Percentiles rank a stretch among this genome's conserved stretches.
Conservation (phyloP, 2,113 vertebrate genomes). For the Recurvirostra avosetta region DNA sequence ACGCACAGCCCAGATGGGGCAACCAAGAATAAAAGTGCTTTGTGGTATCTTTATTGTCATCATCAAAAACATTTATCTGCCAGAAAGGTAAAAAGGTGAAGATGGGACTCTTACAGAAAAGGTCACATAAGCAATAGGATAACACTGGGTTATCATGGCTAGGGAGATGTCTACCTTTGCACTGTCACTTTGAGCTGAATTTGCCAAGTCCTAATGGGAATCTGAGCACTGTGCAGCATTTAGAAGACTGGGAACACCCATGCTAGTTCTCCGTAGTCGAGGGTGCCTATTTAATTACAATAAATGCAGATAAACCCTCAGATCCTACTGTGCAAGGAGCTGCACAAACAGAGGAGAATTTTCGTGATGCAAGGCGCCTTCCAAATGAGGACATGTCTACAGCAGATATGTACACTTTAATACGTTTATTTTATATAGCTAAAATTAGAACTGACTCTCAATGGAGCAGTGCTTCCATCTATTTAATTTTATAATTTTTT, state of each 20-base stretch:
- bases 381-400: neutral
- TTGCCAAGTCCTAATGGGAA: neutral
- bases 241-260: neutral
- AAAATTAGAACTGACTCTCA: neutral
- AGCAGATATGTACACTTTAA: neutral
- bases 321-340: neutral
- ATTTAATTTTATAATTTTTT: neutral
- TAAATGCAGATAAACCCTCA: neutral
- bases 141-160: neutral
- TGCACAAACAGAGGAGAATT: neutral
- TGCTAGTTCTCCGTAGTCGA: neutral
- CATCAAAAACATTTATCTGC: constrained; percentile 42
- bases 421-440: neutral
- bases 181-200: neutral
- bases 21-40: constrained; percentile 42
- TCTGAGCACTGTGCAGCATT: neutral
- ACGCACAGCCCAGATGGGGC: constrained; percentile 49
- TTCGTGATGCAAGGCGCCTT: neutral
- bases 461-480: neutral
- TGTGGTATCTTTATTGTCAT: constrained; percentile 61
- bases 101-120: neutral
- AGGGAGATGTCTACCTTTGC: neutral
- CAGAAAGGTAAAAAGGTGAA: constrained; percentile 66
- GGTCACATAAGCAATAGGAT: neutral
- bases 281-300: neutral